Base-by-base conservation (phyloP, 2,797 vertebrate genomes). In the Propithecus perrieri region DNA sequence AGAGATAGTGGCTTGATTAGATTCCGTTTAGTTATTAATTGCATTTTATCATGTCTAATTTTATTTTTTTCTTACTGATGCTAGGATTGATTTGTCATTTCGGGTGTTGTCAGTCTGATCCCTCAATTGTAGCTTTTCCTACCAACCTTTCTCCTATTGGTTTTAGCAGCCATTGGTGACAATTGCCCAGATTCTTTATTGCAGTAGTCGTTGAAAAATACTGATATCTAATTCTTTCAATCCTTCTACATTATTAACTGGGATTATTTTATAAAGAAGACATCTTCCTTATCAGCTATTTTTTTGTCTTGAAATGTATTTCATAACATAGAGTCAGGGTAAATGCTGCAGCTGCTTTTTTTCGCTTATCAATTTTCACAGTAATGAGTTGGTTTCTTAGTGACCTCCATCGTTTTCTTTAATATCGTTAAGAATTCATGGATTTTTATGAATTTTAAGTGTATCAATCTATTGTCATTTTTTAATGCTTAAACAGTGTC, bases 331-430 rank as follows among this genome's bases (percentile, higher is more conserved):
- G 26, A 71, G 43, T 85, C 38, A 90, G 20, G 38, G 43, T 69
- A 65, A 74, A 74, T 79, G 38, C 33, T 57, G 28, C 17, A 67
- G 14, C 59, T 92, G 65, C 57, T 28, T 93, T 72, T 81, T 15
- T 15, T 38, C 15, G 7, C 33, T 65, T 89, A 69, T 79, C 15
- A 93, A 15, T 85, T 92, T 81, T 92, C n/a, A 50, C n/a, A 92
- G 61, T 95, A 89, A 75, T 46, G 74, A 63, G 14, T 92, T 86
- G 26, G 33, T 86, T 97, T 94, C 38, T 72, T 94, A 86, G n/a
- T 17, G 35, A 85, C 63, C 2, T 20, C 53, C 17, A 55, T 72
- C 78, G n/a, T 83, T 96, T 93, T 57, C 38, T 38, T 92, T 85
- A 93, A 53, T 89, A 72, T 43, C 4, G 22, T 89, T 92, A 89